Evolutionary conservation across 64 coral and sea anemone genomes (phyloP).

Genomic region (Orbicella faveolata): DNA sequence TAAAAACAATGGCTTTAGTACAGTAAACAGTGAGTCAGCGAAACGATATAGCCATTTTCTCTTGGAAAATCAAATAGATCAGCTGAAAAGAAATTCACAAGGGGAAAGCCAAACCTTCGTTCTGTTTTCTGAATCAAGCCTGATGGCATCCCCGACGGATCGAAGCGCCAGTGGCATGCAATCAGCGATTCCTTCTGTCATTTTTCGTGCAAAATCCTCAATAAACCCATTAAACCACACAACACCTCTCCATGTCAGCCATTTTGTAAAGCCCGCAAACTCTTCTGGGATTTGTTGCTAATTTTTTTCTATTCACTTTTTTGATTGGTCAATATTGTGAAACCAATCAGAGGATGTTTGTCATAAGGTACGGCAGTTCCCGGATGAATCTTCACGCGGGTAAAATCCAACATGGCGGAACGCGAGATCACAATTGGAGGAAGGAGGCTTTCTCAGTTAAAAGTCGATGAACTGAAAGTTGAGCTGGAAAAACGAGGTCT

Average conservation of each 20-base stretch:
- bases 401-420: constrained; percentile 94
- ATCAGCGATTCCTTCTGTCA: constrained; percentile 49
- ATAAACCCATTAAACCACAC: neutral
- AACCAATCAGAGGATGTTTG: constrained; percentile 27
- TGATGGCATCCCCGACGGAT: constrained; percentile 85
- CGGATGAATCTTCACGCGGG: constrained; percentile 72
- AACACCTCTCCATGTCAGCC: constrained; percentile 3
- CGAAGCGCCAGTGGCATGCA: constrained; percentile 80
- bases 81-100: neutral
- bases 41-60: neutral
- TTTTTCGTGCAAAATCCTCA: constrained; percentile 20
- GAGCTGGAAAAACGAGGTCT: constrained; percentile 89
- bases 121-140: constrained; percentile 74
- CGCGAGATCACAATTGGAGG: constrained; percentile 78
- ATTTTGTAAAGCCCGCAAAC: constrained; percentile 40
- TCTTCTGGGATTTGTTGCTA: constrained; percentile 20
- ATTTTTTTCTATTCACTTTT: neutral
- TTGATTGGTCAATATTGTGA: neutral
- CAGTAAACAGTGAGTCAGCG: no score
- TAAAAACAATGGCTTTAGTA: no score
- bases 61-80: neutral
- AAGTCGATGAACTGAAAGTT: constrained; percentile 93
- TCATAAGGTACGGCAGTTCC: constrained; percentile 30
- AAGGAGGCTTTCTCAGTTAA: constrained; percentile 79
- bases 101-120: constrained; percentile 62